These are phyloP conservation scores for Dyspetes luteomarginatus DNA, from an alignment of 2,888 invertebrate species.

Conservation along the genomic window DNA sequence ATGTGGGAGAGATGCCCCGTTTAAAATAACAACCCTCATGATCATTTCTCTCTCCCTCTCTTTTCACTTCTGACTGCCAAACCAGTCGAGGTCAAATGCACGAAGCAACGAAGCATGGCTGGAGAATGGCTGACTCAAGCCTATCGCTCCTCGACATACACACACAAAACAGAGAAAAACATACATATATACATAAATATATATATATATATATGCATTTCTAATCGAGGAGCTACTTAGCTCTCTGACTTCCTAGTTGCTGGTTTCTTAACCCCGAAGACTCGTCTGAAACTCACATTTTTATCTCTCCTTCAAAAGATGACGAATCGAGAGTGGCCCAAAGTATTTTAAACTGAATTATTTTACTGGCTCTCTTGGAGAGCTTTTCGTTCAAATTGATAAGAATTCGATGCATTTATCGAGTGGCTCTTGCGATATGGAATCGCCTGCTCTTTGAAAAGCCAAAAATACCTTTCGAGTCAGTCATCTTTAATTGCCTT, in stretches of 20 bases:
- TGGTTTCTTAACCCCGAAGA: not conserved
- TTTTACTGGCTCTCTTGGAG: conserved; percentile 15
- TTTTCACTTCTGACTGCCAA: conserved; percentile 16
- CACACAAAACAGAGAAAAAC: no score
- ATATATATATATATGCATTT: not conserved
- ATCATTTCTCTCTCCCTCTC: conserved; percentile 22
- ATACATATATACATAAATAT: no score
- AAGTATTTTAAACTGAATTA: conserved; percentile 57
- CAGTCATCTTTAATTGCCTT: no score
- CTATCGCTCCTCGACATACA: conserved; percentile 34
- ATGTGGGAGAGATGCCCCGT: conserved; percentile 64
- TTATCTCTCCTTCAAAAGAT: conserved; percentile 50
- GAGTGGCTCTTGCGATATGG: not conserved
- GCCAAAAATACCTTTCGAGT: conserved; percentile 10
- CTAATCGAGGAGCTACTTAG: not conserved
- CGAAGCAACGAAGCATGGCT: conserved; percentile 36
- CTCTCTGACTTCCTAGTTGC: conserved; percentile 30
- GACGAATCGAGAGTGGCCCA: conserved; percentile 54
- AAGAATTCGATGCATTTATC: conserved; percentile 37
- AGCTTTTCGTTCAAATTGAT: conserved; percentile 21
- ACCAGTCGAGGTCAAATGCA: conserved; percentile 26
- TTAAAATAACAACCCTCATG: conserved; percentile 68
- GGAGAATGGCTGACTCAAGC: conserved; percentile 52
- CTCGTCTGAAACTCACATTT: conserved; percentile 18
- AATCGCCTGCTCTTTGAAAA: not conserved